These are phyloP conservation scores for Drosophila glabriapex DNA, from an alignment of 2,888 invertebrate species.

Conservation along the genomic window DNA sequence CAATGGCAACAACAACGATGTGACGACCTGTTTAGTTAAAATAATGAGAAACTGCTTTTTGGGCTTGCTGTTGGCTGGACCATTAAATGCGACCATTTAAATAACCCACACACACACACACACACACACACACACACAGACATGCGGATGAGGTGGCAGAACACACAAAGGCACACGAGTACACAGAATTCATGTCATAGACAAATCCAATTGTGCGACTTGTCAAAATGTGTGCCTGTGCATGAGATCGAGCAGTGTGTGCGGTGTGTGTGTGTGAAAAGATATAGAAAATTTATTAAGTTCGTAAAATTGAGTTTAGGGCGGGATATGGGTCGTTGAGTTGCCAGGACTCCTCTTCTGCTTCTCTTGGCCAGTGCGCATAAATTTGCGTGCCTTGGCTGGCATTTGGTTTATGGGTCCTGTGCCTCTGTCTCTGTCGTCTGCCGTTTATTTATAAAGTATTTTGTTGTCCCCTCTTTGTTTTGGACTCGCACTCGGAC, in stretches of 20 bases:
- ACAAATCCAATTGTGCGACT: constrained; percentile 75
- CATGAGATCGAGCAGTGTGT: neutral
- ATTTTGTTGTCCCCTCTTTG: constrained; percentile 52
- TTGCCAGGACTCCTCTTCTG: constrained; percentile 20
- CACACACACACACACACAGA: constrained; percentile 7
- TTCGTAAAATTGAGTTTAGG: constrained; percentile 70
- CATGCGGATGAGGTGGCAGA: constrained; percentile 17
- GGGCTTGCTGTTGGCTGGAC: constrained; percentile 50
- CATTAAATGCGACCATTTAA: constrained; percentile 72
- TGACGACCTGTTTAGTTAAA: constrained; percentile 80
- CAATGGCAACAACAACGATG: constrained; percentile 19
- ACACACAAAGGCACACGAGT: constrained; percentile 13
- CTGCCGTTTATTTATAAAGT: constrained; percentile 67
- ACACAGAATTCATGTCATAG: constrained; percentile 54
- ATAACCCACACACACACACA: constrained; percentile 34
- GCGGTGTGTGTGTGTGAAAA: constrained; percentile 51
- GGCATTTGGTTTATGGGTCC: constrained; percentile 33
- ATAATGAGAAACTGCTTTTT: constrained; percentile 74
- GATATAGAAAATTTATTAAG: constrained; percentile 81
- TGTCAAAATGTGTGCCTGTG: constrained; percentile 63
- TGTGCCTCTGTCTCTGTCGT: constrained; percentile 28
- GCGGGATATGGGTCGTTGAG: constrained; percentile 20
- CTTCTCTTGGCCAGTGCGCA: constrained; percentile 48
- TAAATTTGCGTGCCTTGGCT: constrained; percentile 60
- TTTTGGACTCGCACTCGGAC: constrained; percentile 31